These are phyloP conservation scores for Shinisaurus crocodilurus DNA, from an alignment of 2,113 vertebrate species.

Conservation along the genomic window DNA sequence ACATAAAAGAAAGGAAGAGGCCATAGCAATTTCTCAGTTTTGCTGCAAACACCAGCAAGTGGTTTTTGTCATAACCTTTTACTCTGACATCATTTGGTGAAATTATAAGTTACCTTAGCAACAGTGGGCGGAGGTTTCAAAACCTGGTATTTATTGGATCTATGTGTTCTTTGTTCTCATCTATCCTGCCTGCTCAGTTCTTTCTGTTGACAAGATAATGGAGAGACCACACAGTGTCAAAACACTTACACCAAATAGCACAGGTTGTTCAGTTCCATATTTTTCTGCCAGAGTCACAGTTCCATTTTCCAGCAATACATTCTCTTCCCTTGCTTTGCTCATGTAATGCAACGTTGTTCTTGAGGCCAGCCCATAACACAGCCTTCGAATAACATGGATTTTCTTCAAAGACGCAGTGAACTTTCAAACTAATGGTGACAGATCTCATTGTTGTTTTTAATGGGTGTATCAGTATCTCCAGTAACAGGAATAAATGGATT, in stretches of 20 bases:
- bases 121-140: background rate
- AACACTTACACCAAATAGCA: conserved; percentile 13
- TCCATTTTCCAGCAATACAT: background rate
- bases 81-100: conserved; percentile 13
- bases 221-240: background rate
- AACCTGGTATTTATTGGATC: conserved; percentile 15
- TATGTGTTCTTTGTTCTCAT: conserved; percentile 14
- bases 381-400: background rate
- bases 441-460: background rate
- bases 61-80: conserved; percentile 18
- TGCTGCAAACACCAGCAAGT: conserved; percentile 18
- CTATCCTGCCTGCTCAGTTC: background rate
- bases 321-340: background rate
- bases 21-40: accelerated
- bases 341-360: background rate
- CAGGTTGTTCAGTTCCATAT: conserved; percentile 19
- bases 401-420: background rate
- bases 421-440: background rate
- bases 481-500: background rate
- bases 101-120: conserved; percentile 21
- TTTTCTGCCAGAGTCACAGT: conserved; percentile 1
- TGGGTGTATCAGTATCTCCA: background rate
- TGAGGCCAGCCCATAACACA: background rate
- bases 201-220: background rate
- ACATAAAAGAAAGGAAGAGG: background rate